Base-by-base conservation (phyloP, 2,797 vertebrate genomes). In the Microctenopoma stevenorrisi region DNA sequence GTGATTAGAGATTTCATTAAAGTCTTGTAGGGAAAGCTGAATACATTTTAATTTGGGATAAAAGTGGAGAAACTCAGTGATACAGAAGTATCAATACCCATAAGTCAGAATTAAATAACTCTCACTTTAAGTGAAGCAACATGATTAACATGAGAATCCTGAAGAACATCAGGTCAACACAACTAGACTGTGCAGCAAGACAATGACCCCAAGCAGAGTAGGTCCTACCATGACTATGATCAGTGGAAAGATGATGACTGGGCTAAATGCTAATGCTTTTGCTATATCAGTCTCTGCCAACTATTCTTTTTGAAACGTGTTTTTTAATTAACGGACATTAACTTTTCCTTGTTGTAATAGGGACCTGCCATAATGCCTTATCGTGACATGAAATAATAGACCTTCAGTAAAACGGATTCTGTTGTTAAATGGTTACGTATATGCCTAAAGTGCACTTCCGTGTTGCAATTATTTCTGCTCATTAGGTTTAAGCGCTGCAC, bases 391-490 rank as follows among this genome's bases (percentile, higher is more conserved):
- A 51, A 26, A 43, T 64, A 59, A 64, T 70, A 40, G 59, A 48
- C 22, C 44, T 4, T 14, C 43, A 68, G 11, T 74, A 55, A 70
- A 59, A 6, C 4, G 11, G 5, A 26, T 62, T 48, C 13, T 37
- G 2, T 35, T 59, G 30, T 49, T 42, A 56, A 82, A 73, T 65
- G 40, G 52, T 10, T 44, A 1, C 18, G 57, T 64, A 49, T 56
- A 35, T 42, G 44, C n/a, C 35, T 44, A 16, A 58, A 13, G 47
- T 61, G 3, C n/a, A 30, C 42, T 57, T 61, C 11, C 13, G 58
- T 33, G 13, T 69, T 50, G 11, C 33, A 56, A 4, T 59, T 44
- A 1, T 49, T 50, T 60, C 37, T 64, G 18, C 64, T 60, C 7
- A 15, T 43, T 43, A 8, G 26, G 12, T 46, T 58, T 55, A 47